Conservation (phyloP, 2,888 invertebrate genomes). For the Tetranychus piercei region DNA sequence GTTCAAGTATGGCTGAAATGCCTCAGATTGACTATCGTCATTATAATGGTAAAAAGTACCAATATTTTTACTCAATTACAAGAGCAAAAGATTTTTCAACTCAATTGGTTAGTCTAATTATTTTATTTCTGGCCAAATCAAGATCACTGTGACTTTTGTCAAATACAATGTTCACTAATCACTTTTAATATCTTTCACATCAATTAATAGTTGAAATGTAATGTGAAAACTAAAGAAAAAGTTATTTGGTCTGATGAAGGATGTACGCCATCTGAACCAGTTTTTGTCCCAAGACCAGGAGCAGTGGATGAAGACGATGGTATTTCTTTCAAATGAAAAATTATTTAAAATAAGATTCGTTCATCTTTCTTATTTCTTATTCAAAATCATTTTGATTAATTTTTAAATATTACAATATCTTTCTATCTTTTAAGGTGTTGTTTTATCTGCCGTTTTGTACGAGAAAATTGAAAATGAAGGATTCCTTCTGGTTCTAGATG, state of each 20-base stretch:
- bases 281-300: constrained; percentile 36
- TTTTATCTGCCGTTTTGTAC: constrained; percentile 30
- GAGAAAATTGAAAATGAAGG: constrained; percentile 22
- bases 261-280: constrained; percentile 35
- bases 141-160: neutral
- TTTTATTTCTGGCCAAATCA: neutral
- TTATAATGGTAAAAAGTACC: constrained; percentile 35
- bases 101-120: constrained; percentile 8
- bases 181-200: neutral
- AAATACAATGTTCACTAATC: neutral
- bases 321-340: neutral
- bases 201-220: constrained; percentile 31
- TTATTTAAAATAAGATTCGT: neutral
- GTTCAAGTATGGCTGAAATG: constrained; percentile 33
- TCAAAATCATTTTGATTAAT: neutral
- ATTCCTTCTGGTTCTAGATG: constrained; percentile 32
- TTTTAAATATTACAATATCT: neutral
- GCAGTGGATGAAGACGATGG: constrained; percentile 36
- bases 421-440: constrained; percentile 22
- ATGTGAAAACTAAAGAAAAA: constrained; percentile 31
- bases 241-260: constrained; percentile 31
- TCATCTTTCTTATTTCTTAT: neutral
- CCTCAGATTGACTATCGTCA: constrained; percentile 36
- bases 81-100: neutral
- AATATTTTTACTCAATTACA: constrained; percentile 34